Conservation (phyloP, 2,113 vertebrate species). For the Dunckerocampus dactyliophorus region DNA sequence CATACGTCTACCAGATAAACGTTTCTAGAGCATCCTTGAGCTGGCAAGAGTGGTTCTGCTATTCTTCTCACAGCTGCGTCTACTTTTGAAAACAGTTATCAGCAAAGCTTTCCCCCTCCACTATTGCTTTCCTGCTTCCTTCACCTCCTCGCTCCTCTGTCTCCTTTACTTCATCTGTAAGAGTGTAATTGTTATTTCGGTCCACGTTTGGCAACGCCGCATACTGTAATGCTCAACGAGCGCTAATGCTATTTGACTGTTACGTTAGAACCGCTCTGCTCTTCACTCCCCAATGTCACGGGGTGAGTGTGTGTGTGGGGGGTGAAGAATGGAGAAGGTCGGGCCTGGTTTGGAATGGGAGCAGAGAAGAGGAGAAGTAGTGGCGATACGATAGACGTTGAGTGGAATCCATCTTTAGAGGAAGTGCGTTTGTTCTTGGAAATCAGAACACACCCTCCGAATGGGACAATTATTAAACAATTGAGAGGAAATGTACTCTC, state of each 20-base stretch:
- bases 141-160: conserved; percentile 41
- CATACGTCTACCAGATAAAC: too few species aligned
- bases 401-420: conserved; percentile 31
- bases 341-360: conserved; percentile 17
- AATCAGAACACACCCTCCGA: conserved; percentile 39
- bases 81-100: conserved; percentile 60
- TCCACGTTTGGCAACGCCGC: conserved; percentile 56
- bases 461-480: conserved; percentile 24
- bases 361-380: conserved; percentile 5
- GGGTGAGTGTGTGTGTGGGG: conserved; percentile 20
- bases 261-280: conserved; percentile 55
- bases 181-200: conserved; percentile 68
- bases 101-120: conserved; percentile 40
- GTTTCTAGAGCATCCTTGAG: conserved; percentile 17
- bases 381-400: conserved; percentile 12
- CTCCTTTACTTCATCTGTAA: conserved; percentile 47
- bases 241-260: conserved; percentile 67
- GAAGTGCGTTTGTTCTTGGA: conserved; percentile 36
- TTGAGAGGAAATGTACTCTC: conserved; percentile 31
- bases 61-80: conserved; percentile 56
- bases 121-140: conserved; percentile 32
- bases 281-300: conserved; percentile 11
- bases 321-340: conserved; percentile 1
- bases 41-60: conserved; percentile 30
- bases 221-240: conserved; percentile 40